Conservation (phyloP, 2,113 vertebrate genomes). For the Pachyramphus minor region DNA sequence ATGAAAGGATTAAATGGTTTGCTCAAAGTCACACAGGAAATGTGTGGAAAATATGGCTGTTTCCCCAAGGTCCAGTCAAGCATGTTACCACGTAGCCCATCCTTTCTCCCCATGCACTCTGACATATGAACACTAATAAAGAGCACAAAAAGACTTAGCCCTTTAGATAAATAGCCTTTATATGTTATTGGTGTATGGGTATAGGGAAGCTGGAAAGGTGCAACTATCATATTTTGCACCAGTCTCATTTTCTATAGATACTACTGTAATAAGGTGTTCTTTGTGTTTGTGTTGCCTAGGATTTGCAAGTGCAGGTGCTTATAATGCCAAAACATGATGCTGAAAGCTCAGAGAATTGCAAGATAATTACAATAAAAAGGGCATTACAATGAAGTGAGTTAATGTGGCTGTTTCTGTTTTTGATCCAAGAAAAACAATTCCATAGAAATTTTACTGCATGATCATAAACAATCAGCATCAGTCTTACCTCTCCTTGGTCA, state of each 20-base stretch:
- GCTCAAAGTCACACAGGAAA: background rate
- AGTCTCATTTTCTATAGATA: background rate
- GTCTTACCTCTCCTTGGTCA: background rate
- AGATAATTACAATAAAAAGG: constrained; percentile 33
- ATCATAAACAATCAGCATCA: background rate
- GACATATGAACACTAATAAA: background rate
- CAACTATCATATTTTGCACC: background rate
- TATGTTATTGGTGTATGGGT: background rate
- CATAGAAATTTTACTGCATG: background rate
- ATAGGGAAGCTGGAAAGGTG: background rate
- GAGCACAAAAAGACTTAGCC: background rate
- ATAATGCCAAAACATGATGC: background rate
- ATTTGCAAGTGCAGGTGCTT: background rate
- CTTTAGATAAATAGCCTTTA: background rate
- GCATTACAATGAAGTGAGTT: background rate
- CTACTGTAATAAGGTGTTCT: background rate
- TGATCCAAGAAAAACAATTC: constrained; percentile 16
- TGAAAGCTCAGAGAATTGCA: constrained; percentile 5
- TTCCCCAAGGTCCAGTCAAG: background rate
- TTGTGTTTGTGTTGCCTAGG: background rate
- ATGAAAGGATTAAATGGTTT: background rate
- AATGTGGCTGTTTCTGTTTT: background rate
- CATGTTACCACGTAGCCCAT: background rate
- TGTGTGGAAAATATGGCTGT: background rate
- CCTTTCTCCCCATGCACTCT: background rate